Evolutionary conservation across 2,797 vertebrate species (phyloP).

Genomic region (Pteropus rufus): DNA sequence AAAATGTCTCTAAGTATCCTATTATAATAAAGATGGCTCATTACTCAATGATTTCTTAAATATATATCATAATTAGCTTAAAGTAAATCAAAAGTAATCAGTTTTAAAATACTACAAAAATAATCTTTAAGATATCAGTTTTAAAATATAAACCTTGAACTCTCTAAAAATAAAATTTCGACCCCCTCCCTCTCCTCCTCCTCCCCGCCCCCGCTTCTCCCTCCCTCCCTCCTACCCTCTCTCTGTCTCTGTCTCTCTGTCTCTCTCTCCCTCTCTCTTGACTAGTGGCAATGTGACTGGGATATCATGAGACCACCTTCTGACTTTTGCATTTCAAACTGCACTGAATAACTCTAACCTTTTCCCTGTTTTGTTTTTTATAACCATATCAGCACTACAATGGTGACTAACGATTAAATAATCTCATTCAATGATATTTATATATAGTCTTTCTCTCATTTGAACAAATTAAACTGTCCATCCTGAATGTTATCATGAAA

Average conservation of each 20-base stretch:
- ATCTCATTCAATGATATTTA: background rate
- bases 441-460: background rate
- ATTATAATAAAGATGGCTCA: background rate
- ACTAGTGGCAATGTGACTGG: background rate
- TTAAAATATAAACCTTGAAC: slow-evolving; percentile 16
- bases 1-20: background rate
- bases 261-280: background rate
- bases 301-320: background rate
- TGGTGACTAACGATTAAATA: background rate
- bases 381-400: background rate
- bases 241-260: background rate
- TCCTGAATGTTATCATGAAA: background rate
- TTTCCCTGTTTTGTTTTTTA: background rate
- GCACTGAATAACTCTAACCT: background rate
- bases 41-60: background rate
- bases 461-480: background rate
- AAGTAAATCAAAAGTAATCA: background rate
- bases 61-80: background rate
- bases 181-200: background rate
- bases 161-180: background rate
- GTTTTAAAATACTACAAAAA: slow-evolving; percentile 25
- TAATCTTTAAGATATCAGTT: background rate
- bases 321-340: background rate
- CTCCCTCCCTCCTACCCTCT: background rate
- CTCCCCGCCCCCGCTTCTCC: background rate